Evolutionary conservation across 2,888 invertebrate species (phyloP).

Genomic region (Seladonia tumulorum): DNA sequence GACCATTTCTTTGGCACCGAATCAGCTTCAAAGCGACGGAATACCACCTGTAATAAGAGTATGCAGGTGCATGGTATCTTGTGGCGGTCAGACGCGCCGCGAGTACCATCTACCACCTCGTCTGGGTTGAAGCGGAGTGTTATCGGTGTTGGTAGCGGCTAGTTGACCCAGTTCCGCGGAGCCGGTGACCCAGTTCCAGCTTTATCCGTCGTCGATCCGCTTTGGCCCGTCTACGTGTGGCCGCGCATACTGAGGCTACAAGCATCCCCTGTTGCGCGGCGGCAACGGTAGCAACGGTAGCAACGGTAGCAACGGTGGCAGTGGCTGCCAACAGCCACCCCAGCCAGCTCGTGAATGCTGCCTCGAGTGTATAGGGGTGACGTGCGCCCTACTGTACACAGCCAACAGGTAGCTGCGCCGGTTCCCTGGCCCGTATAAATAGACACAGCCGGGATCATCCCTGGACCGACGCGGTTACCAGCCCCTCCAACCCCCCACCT

Average conservation of each 20-base stretch:
- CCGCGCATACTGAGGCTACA: conserved; percentile 25
- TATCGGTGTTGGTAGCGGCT: conserved; percentile 45
- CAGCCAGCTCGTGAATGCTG: conserved; percentile 30
- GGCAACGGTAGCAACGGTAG: conserved; percentile 16
- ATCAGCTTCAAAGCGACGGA: not conserved
- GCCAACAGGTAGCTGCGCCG: conserved; percentile 81
- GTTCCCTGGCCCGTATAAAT: conserved; percentile 80
- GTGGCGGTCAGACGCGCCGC: not conserved
- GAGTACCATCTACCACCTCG: not conserved
- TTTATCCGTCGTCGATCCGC: conserved; percentile 61
- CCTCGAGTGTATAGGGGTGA: conserved; percentile 48
- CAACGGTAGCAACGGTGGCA: not conserved
- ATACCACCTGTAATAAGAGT: not conserved
- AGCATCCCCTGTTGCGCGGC: conserved; percentile 47
- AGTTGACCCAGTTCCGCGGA: conserved; percentile 74
- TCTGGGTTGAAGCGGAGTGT: conserved; percentile 19
- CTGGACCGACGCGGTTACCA: conserved; percentile 73
- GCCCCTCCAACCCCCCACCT: conserved; percentile 19
- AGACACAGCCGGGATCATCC: conserved; percentile 81
- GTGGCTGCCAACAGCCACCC: conserved; percentile 24
- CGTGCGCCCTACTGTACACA: conserved; percentile 60
- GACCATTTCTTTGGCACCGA: not conserved
- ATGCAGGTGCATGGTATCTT: not conserved
- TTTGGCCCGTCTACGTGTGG: conserved; percentile 44
- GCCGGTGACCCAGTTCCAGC: conserved; percentile 76